These are phyloP conservation scores for Marronus borbonicus DNA, from an alignment of 2,888 invertebrate species.

Conservation along the genomic window DNA sequence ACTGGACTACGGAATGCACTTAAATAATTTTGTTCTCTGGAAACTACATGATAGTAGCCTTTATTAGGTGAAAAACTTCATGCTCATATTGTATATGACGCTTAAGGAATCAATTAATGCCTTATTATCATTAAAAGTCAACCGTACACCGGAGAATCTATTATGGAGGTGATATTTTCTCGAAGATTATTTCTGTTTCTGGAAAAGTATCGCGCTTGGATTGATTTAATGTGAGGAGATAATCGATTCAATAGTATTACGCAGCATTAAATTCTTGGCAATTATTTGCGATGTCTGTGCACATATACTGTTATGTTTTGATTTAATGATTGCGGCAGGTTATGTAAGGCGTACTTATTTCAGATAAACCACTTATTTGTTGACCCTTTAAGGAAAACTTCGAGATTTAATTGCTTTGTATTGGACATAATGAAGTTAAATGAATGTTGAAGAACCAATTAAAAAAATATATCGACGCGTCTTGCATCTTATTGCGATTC, in stretches of 20 bases:
- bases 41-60: constrained; percentile 3
- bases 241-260: constrained; percentile 3
- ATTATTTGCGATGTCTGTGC: constrained; percentile 1
- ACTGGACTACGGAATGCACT: constrained; percentile 11
- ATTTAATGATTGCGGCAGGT: constrained; percentile 8
- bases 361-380: constrained; percentile 4
- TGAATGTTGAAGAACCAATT: not conserved
- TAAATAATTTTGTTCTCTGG: not conserved
- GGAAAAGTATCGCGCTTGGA: not conserved
- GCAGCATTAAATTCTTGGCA: constrained; percentile 3
- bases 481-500: too few relatives aligned
- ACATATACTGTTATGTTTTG: not conserved
- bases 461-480: not conserved
- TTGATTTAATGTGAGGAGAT: not conserved
- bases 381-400: not conserved
- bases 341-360: constrained; percentile 11
- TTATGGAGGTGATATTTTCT: constrained; percentile 19
- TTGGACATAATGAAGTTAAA: not conserved
- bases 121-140: constrained; percentile 11
- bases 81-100: not conserved
- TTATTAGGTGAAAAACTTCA: constrained; percentile 21
- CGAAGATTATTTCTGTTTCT: not conserved
- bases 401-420: not conserved
- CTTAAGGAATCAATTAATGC: constrained; percentile 12
- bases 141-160: not conserved